These are phyloP conservation scores for Trachelus tabidus DNA, from an alignment of 2,888 invertebrate genomes.

Conservation along the genomic window DNA sequence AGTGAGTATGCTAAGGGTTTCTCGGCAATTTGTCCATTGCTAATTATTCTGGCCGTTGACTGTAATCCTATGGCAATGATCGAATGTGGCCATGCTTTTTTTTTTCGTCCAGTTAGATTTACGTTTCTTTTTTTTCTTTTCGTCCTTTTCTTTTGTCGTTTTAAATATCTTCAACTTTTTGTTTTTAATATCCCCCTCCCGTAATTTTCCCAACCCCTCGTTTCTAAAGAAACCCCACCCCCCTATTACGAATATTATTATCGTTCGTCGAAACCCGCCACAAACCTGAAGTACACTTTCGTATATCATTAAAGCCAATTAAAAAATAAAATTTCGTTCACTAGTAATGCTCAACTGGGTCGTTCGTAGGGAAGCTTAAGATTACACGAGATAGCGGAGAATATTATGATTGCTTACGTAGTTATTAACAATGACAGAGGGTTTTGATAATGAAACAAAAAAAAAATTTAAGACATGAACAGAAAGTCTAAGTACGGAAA, in stretches of 20 bases:
- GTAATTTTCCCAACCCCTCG: not conserved
- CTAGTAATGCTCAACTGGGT: conserved; percentile 28
- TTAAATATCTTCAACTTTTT: conserved; percentile 8
- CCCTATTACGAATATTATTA: not conserved
- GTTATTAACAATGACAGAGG: not conserved
- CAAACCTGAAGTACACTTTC: conserved; percentile 7
- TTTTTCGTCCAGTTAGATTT: not conserved
- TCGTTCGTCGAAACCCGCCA: not conserved
- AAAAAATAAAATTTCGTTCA: conserved; percentile 36
- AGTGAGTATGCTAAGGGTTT: conserved; percentile 22
- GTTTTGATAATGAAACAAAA: not conserved
- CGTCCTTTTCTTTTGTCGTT: not conserved
- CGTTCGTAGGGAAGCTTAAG: conserved; percentile 21
- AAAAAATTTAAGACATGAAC: not conserved
- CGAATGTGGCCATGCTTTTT: not conserved
- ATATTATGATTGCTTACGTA: conserved; percentile 14
- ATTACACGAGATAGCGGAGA: conserved; percentile 19
- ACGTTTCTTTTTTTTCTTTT: not conserved
- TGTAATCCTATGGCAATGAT: not conserved
- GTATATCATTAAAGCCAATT: conserved; percentile 29
- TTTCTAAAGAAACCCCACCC: not conserved
- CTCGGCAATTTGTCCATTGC: conserved; percentile 11
- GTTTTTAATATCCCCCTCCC: not conserved
- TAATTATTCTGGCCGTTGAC: not conserved
- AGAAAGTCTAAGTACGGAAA: not conserved